These are phyloP conservation scores for Nerophis lumbriciformis DNA, from an alignment of 2,113 vertebrate genomes.

Conservation along the genomic window DNA sequence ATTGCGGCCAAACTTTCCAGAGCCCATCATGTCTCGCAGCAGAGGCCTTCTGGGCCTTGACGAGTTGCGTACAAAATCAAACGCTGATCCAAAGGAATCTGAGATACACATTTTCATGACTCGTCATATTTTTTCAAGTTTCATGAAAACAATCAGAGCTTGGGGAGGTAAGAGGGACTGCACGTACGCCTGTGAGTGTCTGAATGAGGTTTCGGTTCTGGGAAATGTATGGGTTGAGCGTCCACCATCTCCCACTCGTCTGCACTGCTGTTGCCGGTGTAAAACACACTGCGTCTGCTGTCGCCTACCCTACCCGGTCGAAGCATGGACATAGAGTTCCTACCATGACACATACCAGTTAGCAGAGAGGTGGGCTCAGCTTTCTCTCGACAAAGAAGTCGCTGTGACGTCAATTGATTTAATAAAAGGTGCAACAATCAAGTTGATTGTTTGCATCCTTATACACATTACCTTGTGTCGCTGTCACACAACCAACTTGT, in stretches of 20 bases:
- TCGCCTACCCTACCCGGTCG: slow-evolving; percentile 77
- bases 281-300: slow-evolving; percentile 83
- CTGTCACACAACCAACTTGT: neutral
- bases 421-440: neutral
- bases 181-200: slow-evolving; percentile 78
- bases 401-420: neutral
- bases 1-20: slow-evolving; percentile 64
- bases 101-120: slow-evolving; percentile 1
- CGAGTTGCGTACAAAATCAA: slow-evolving; percentile 81
- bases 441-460: neutral
- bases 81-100: slow-evolving; percentile 78
- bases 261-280: slow-evolving; percentile 64
- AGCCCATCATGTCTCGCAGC: slow-evolving; percentile 74
- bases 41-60: slow-evolving; percentile 74
- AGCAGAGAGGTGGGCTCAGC: neutral
- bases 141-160: neutral
- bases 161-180: neutral
- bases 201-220: slow-evolving; percentile 74
- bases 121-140: neutral
- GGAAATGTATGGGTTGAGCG: slow-evolving; percentile 77
- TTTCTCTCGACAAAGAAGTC: neutral
- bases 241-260: slow-evolving; percentile 98
- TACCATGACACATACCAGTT: slow-evolving; percentile 42
- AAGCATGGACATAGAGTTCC: slow-evolving; percentile 90
- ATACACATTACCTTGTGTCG: neutral